phyloP scores from a whole-genome alignment of 2,113 vertebrate species.

The Hystrix cristata region DNA sequence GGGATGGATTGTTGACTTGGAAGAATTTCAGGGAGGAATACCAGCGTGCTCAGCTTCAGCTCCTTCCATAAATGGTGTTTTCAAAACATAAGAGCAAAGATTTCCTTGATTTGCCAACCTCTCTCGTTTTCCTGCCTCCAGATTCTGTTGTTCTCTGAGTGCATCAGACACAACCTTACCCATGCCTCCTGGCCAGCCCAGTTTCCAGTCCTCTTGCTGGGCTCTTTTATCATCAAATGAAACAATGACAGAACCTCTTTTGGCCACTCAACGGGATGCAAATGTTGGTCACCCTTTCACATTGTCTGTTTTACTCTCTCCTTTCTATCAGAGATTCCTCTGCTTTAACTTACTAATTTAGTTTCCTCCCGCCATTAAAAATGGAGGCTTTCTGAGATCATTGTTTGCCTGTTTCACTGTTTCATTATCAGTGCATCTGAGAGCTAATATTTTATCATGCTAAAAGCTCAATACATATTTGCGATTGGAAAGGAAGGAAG shows the following conservation, averaged over 20 bases:
- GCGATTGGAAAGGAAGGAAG: background rate
- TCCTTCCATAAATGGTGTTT: background rate
- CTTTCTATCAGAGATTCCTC: background rate
- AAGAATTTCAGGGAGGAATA: background rate
- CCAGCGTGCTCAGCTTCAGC: background rate
- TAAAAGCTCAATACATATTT: background rate
- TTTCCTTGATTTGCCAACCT: background rate
- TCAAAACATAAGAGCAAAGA: background rate
- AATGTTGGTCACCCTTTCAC: background rate
- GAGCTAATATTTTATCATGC: background rate
- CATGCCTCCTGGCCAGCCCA: background rate
- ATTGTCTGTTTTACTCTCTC: background rate
- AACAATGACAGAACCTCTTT: background rate
- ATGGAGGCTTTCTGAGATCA: background rate
- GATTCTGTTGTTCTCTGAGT: background rate
- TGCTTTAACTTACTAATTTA: background rate
- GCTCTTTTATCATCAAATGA: background rate
- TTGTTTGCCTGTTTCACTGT: background rate
- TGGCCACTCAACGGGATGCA: fast-evolving
- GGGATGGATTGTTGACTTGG: background rate
- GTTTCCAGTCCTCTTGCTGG: background rate
- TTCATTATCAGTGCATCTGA: background rate
- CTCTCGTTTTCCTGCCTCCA: background rate
- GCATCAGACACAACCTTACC: background rate
- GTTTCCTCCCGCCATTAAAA: background rate